phyloP scores from a whole-genome alignment of 2,888 invertebrate genomes.

The Pandemis cinnamomeana region DNA sequence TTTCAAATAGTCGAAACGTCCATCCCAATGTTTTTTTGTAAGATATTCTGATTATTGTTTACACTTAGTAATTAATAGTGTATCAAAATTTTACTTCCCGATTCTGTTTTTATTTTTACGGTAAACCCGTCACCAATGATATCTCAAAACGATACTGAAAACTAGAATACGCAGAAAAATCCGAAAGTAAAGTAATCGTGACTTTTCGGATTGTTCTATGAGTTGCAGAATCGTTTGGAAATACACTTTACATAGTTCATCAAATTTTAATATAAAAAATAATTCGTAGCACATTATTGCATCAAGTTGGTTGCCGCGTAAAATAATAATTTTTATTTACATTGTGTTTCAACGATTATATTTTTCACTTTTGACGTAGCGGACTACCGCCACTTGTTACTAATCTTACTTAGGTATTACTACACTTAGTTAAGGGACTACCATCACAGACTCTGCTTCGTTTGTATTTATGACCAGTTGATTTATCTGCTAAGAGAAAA shows the following conservation, averaged over 20 bases:
- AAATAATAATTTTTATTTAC: conserved; percentile 4
- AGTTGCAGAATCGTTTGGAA: too few species aligned
- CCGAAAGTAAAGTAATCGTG: too few species aligned
- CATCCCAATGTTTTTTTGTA: neutral
- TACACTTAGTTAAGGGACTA: conserved; percentile 52
- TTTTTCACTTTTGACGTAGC: neutral
- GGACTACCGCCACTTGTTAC: neutral
- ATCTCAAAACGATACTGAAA: too few species aligned
- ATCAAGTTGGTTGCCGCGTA: neutral
- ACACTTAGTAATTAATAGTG: conserved; percentile 1
- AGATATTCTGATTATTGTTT: neutral
- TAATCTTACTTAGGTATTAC: conserved; percentile 10
- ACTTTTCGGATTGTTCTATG: too few species aligned
- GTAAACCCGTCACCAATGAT: too few species aligned
- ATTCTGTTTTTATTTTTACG: too few species aligned
- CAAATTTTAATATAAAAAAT: conserved; percentile 29
- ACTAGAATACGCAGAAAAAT: too few species aligned
- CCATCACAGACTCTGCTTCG: conserved; percentile 51
- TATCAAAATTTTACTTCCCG: too few species aligned
- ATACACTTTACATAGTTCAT: conserved; percentile 12
- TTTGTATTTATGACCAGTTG: conserved; percentile 52
- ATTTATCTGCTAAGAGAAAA: conserved; percentile 52
- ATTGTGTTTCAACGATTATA: conserved; percentile 11
- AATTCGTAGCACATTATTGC: conserved; percentile 23
- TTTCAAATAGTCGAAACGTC: neutral